Percentiles rank a stretch among this genome's conserved stretches.
Conservation (phyloP, 2,113 vertebrate genomes). For the Xenopus laevis region DNA sequence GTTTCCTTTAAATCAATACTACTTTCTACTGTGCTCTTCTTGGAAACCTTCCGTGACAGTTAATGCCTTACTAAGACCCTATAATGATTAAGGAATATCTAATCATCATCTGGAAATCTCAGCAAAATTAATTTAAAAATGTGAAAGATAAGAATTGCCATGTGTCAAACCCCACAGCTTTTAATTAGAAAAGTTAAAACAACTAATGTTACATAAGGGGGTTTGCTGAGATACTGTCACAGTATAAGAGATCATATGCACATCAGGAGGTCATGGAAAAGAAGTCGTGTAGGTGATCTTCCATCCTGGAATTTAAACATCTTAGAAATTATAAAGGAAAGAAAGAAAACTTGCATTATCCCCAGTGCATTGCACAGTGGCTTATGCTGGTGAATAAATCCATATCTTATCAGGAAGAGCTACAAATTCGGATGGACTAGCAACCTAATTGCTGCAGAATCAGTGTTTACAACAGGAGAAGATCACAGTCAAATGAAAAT, state of each 20-base stretch:
- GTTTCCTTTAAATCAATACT: conserved; percentile 23
- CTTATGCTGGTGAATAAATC: not conserved
- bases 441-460: not conserved
- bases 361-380: not conserved
- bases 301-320: not conserved
- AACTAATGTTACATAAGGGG: not conserved
- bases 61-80: conserved; percentile 34
- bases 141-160: not conserved
- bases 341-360: not conserved
- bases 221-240: not conserved
- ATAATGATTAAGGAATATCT: conserved; percentile 22
- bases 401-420: too few species aligned
- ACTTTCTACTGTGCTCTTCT: conserved; percentile 33
- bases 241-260: not conserved
- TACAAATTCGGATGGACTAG: not conserved
- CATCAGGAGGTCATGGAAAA: not conserved
- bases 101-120: conserved; percentile 7
- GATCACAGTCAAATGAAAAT: conserved; percentile 21
- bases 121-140: not conserved
- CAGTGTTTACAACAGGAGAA: conserved; percentile 1
- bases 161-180: not conserved
- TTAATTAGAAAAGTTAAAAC: not conserved
- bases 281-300: conserved; percentile 4
- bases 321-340: not conserved
- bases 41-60: conserved; percentile 24